phyloP scores from a whole-genome alignment of 2,113 vertebrate species.

The western clawed frog (Xenopus tropicalis) region DNA sequence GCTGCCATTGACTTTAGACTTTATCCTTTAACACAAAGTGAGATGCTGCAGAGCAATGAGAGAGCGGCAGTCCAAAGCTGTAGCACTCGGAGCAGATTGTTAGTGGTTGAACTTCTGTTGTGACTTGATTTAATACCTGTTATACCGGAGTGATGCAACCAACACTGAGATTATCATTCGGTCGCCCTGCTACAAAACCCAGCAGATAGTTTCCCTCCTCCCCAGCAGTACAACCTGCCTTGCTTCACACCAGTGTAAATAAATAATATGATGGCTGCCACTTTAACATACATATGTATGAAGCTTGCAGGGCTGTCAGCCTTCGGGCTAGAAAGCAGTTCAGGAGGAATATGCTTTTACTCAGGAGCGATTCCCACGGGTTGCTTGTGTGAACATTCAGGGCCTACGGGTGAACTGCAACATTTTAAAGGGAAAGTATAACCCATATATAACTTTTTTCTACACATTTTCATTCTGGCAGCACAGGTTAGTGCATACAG shows the following conservation, averaged over 20 bases:
- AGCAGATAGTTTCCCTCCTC: conserved; percentile 16
- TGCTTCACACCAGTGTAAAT: conserved; percentile 35
- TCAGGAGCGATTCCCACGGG: conserved; percentile 10
- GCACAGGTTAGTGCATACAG: too few species aligned
- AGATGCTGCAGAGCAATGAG: background rate
- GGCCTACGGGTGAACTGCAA: too few species aligned
- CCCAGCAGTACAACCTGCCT: conserved; percentile 16
- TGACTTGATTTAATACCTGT: conserved; percentile 10
- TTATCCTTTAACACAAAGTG: too few species aligned
- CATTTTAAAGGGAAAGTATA: too few species aligned
- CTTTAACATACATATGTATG: conserved; percentile 18
- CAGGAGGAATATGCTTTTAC: conserved; percentile 2
- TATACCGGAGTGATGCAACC: conserved; percentile 11
- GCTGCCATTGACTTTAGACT: background rate
- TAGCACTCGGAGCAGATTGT: background rate
- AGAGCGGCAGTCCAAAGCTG: background rate
- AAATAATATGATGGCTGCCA: conserved; percentile 26
- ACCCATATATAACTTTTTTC: too few species aligned
- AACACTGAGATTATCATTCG: background rate
- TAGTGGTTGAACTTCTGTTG: background rate
- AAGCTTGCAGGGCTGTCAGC: conserved; percentile 14
- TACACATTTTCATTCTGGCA: too few species aligned
- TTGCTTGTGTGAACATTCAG: too few species aligned
- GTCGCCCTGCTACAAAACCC: conserved; percentile 7
- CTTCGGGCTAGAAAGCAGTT: conserved; percentile 15